Percentiles rank a stretch among this genome's conserved stretches.
phyloP scores from a whole-genome alignment of 2,113 vertebrate genomes.

The Leucopsar rothschildi region DNA sequence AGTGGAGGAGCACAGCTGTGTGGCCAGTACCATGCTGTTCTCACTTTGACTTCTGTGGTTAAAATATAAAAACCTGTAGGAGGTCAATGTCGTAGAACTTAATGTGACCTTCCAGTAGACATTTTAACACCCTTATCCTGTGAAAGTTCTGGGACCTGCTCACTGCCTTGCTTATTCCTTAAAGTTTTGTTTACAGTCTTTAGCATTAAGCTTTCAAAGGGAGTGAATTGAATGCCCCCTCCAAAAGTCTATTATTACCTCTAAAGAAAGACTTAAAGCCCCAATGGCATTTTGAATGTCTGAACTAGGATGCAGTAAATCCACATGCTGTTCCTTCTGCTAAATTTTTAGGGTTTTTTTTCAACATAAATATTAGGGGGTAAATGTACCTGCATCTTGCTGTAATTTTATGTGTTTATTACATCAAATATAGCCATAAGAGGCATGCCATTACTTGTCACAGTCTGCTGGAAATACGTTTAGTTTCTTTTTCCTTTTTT shows the following conservation, averaged over 20 bases:
- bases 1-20: accelerated
- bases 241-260: neutral
- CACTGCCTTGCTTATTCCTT: neutral
- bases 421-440: neutral
- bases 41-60: neutral
- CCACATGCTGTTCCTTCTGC: neutral
- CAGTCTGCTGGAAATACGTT: neutral
- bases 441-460: neutral
- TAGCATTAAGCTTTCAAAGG: neutral
- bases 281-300: neutral
- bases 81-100: neutral
- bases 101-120: neutral
- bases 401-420: neutral
- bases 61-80: neutral
- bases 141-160: neutral
- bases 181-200: neutral
- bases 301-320: neutral
- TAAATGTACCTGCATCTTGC: neutral
- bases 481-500: neutral
- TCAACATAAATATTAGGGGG: neutral
- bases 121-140: neutral
- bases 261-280: neutral
- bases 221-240: neutral
- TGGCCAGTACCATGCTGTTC: neutral
- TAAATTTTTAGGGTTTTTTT: neutral